Conservation (phyloP, 2,797 vertebrate species). For the Schizothorax lantsangensis region DNA sequence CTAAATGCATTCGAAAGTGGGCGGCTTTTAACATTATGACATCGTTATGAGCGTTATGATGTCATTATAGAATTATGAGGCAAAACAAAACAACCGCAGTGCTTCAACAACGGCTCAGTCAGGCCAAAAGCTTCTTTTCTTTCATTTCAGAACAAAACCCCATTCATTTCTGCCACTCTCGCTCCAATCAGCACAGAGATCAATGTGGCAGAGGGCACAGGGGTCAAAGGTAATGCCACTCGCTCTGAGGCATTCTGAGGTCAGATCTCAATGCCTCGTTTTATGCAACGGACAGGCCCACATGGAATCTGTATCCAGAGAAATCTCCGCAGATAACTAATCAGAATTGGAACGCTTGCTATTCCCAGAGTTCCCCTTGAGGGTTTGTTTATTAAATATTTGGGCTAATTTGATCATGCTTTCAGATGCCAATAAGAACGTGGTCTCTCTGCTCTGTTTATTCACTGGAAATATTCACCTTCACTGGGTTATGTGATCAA, state of each 20-base stretch:
- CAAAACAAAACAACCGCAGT: conserved; percentile 26
- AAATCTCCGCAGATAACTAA: neutral
- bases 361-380: conserved; percentile 20
- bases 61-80: conserved; percentile 53
- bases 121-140: conserved; percentile 22
- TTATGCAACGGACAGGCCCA: conserved; percentile 17
- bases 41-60: conserved; percentile 47
- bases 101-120: conserved; percentile 35
- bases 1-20: conserved; percentile 14
- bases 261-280: conserved; percentile 49
- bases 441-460: neutral
- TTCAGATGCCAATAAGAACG: neutral
- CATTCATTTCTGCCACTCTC: conserved; percentile 41
- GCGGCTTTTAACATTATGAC: conserved; percentile 21
- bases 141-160: conserved; percentile 53
- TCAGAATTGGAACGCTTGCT: conserved; percentile 6
- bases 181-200: conserved; percentile 43
- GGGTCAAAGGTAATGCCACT: conserved; percentile 45
- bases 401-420: conserved; percentile 4
- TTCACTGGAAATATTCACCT: neutral
- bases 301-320: neutral
- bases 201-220: conserved; percentile 36
- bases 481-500: neutral
- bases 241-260: conserved; percentile 37
- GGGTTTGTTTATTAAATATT: conserved; percentile 31